Conservation (phyloP, 1,140 invertebrate genomes). For the Drosophila dunni region DNA sequence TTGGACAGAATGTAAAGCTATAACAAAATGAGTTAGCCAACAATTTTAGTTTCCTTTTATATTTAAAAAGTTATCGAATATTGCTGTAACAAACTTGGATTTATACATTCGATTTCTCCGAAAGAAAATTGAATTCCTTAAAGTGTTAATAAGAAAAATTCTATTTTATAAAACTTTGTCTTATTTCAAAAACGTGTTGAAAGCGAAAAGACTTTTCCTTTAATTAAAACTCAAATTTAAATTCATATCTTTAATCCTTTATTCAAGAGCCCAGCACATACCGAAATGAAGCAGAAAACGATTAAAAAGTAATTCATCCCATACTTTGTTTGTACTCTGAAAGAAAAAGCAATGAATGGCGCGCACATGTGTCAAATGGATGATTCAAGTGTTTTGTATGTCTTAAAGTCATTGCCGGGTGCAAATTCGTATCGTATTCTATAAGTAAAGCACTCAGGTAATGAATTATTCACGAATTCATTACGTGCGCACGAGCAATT, state of each 20-base stretch:
- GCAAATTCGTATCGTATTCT: constrained; percentile 37
- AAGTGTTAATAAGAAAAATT: too few relatives aligned
- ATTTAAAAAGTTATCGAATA: neutral
- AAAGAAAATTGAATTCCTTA: too few relatives aligned
- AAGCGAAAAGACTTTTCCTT: too few relatives aligned
- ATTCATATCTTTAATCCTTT: neutral
- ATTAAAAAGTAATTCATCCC: constrained; percentile 8
- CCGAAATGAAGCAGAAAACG: constrained; percentile 15
- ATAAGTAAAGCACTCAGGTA: constrained; percentile 34
- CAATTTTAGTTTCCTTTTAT: neutral
- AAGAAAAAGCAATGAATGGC: constrained; percentile 4
- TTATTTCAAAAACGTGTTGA: too few relatives aligned
- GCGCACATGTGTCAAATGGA: constrained; percentile 18
- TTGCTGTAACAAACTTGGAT: too few relatives aligned
- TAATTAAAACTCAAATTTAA: too few relatives aligned
- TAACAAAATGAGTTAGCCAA: neutral
- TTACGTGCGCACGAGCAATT: constrained; percentile 59
- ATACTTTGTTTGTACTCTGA: constrained; percentile 2
- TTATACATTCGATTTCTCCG: too few relatives aligned
- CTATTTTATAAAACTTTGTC: too few relatives aligned
- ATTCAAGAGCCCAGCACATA: neutral
- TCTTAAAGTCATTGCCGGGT: constrained; percentile 40
- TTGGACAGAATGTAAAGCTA: neutral
- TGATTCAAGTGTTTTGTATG: constrained; percentile 37
- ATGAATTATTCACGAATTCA: constrained; percentile 75